phyloP scores from a whole-genome alignment of 2,797 vertebrate species.

The Sebastes flavidus region DNA sequence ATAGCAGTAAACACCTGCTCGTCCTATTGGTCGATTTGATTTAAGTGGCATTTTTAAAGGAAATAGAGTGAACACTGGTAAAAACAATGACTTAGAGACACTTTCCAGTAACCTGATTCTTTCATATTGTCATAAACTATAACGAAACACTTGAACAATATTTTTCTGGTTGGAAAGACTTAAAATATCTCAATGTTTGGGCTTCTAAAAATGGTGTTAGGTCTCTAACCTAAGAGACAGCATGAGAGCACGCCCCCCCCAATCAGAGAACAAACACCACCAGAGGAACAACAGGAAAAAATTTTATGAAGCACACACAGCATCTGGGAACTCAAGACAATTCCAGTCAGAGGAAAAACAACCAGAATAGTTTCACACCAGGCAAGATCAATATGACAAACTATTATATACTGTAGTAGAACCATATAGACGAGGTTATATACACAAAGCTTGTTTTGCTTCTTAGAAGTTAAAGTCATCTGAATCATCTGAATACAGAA shows the following conservation, averaged over 20 bases:
- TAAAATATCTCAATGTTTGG: background rate
- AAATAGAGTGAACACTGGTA: background rate
- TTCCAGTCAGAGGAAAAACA: constrained; percentile 46
- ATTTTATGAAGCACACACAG: constrained; percentile 49
- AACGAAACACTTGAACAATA: background rate
- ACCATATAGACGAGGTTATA: constrained; percentile 73
- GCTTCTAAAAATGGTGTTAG: background rate
- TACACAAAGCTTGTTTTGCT: constrained; percentile 72
- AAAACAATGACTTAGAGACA: background rate
- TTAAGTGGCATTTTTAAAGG: background rate
- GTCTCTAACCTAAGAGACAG: background rate
- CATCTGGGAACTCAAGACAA: constrained; percentile 53
- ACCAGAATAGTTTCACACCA: constrained; percentile 55
- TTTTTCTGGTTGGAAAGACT: background rate
- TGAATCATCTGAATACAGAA: constrained; percentile 61
- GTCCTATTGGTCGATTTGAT: background rate
- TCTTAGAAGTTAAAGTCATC: constrained; percentile 70
- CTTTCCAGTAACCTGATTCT: background rate
- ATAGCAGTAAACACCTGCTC: constrained; percentile 10
- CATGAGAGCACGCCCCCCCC: background rate
- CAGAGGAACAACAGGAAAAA: constrained; percentile 10
- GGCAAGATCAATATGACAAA: constrained; percentile 75
- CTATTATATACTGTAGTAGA: constrained; percentile 68
- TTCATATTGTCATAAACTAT: constrained; percentile 10
- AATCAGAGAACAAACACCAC: constrained; percentile 23